A percentile compares a stretch with the other conserved stretches of the same genome.
These are phyloP conservation scores for Drosophila persimilis DNA, from an alignment of 1,140 invertebrate genomes.

Conservation along the genomic window DNA sequence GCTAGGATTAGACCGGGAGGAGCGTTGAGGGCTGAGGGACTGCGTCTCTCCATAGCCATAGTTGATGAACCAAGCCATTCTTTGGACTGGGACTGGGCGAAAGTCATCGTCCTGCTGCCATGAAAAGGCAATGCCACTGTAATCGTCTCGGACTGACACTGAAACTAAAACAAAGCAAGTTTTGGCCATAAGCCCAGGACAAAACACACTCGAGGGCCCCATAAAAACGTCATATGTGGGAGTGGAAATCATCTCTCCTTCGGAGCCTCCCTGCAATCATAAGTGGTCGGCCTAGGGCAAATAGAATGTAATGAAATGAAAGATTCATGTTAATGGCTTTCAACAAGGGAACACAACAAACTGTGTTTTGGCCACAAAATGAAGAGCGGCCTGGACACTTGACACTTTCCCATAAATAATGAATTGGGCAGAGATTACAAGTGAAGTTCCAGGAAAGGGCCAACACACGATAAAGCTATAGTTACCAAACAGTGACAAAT, in stretches of 20 bases:
- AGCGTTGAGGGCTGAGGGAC: not conserved
- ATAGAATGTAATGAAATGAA: slow-evolving; percentile 36
- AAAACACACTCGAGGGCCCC: slow-evolving; percentile 30
- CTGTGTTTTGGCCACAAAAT: not conserved
- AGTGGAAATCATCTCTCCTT: slow-evolving; percentile 29
- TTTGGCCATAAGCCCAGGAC: slow-evolving; percentile 2
- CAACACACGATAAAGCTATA: too few species aligned
- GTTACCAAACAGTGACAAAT: too few species aligned
- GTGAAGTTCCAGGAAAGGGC: not conserved
- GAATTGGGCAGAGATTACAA: slow-evolving; percentile 10
- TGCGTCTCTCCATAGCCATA: not conserved
- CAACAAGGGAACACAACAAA: slow-evolving; percentile 2
- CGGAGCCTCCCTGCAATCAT: not conserved
- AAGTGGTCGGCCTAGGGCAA: not conserved
- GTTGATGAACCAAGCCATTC: slow-evolving; percentile 4
- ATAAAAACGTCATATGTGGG: slow-evolving; percentile 25
- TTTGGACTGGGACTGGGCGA: not conserved
- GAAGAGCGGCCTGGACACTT: not conserved
- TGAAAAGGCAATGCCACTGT: not conserved
- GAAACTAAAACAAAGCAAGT: not conserved
- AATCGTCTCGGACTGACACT: too few species aligned
- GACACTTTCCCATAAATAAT: slow-evolving; percentile 40
- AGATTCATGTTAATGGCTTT: slow-evolving; percentile 36
- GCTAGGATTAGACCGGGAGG: not conserved
- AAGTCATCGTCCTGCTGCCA: not conserved